Conservation (phyloP, 2,888 invertebrate species). For the Tigriopus californicus region DNA sequence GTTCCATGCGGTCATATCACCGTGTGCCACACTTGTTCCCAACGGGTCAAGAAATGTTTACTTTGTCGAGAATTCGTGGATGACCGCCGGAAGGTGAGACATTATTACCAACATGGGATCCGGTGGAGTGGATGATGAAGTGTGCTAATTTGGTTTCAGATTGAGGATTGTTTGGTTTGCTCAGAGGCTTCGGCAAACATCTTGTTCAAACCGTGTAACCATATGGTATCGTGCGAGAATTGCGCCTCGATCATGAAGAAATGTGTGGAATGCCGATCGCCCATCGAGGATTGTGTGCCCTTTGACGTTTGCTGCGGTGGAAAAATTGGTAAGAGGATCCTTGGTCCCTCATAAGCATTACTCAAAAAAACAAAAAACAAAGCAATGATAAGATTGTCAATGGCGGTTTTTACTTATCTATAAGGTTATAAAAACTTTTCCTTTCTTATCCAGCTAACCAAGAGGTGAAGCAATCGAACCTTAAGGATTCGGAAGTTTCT, state of each 20-base stretch:
- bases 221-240: slow-evolving; percentile 67
- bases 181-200: slow-evolving; percentile 20
- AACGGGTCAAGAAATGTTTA: slow-evolving; percentile 79
- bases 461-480: neutral
- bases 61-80: slow-evolving; percentile 69
- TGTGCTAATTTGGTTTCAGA: neutral
- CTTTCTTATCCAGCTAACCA: neutral
- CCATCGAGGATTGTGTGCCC: slow-evolving; percentile 25
- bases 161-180: slow-evolving; percentile 18
- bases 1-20: slow-evolving; percentile 81
- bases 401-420: too few relatives aligned
- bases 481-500: too few relatives aligned
- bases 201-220: slow-evolving; percentile 82
- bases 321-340: slow-evolving; percentile 18
- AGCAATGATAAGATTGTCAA: too few relatives aligned
- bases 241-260: slow-evolving; percentile 92
- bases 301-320: slow-evolving; percentile 40
- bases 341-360: too few relatives aligned
- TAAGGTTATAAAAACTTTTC: too few relatives aligned
- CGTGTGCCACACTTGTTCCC: slow-evolving; percentile 65
- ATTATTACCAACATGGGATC: too few relatives aligned
- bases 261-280: slow-evolving; percentile 72
- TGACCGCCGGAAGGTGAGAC: slow-evolving; percentile 48
- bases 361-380: too few relatives aligned
- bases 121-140: neutral